A percentile compares a stretch with the other conserved stretches of the same genome.
Conservation (phyloP, 1,140 invertebrate species). For the Pissodes strobi region DNA sequence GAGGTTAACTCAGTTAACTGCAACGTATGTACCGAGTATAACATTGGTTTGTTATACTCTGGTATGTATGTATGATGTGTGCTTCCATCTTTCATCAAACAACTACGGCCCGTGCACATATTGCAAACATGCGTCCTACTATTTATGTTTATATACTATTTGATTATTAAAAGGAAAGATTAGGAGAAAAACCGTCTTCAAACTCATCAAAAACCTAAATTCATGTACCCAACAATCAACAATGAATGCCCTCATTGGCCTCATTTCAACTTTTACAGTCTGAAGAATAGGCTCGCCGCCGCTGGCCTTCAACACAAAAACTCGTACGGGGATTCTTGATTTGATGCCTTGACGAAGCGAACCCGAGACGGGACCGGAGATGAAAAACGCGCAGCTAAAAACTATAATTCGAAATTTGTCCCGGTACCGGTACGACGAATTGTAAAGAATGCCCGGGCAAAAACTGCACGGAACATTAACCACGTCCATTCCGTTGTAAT, state of each 20-base stretch:
- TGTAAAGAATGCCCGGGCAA: constrained; percentile 28
- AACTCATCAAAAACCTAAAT: too few species aligned
- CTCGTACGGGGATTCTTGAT: constrained; percentile 28
- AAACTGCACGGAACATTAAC: constrained; percentile 29
- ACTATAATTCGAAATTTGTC: constrained; percentile 38
- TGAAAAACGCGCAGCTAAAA: constrained; percentile 25
- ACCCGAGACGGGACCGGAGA: constrained; percentile 27
- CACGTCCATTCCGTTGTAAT: constrained; percentile 25
- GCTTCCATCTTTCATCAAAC: constrained; percentile 13
- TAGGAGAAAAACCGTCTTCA: too few species aligned
- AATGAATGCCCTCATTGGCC: not conserved
- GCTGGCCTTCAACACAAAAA: constrained; percentile 21
- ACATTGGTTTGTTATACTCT: too few species aligned
- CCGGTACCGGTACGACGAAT: constrained; percentile 33
- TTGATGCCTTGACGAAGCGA: constrained; percentile 30
- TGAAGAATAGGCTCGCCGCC: too few species aligned
- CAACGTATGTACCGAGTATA: too few species aligned
- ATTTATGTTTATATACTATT: too few species aligned
- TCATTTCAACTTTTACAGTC: too few species aligned
- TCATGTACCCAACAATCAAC: not conserved
- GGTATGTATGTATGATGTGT: constrained; percentile 10
- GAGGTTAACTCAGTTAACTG: too few species aligned
- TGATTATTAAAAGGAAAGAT: too few species aligned
- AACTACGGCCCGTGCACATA: constrained; percentile 17
- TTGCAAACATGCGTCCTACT: constrained; percentile 21